Base-by-base conservation (phyloP, 2,113 vertebrate species). In the Phalacrocorax aristotelis region DNA sequence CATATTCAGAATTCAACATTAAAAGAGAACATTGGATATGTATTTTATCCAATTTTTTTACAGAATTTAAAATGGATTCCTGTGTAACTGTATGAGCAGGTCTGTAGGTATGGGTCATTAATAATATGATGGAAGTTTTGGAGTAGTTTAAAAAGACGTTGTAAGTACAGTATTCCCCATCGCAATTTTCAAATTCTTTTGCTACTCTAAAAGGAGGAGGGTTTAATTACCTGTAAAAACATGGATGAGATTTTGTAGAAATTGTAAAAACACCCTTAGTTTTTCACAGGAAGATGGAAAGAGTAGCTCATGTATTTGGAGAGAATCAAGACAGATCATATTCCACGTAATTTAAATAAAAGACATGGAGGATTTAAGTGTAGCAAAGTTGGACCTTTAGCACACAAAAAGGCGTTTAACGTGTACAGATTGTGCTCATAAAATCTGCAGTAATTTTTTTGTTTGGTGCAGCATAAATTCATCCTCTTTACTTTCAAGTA, bases 271-370 rank as follows among this genome's bases (percentile, higher is more conserved):
- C 32, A 68, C 25, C 10, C 68, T 92, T 70, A 84, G 7, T 70
- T 93, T 96, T 91, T 82, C 61, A 65, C 10, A 75, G 55, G 34
- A 95, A 76, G 91, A 91, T 58, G 15, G 79, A 82, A 95, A 75
- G 15, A 90, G 70, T 92, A 88, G 32, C 72, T 93, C 44, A 83
- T 46, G 3, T 46, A 48, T 81, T 90, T 83, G 79, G 60, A 83
- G 22, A 95, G 10, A 52, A 74, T 58, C 44, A 74, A 86, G n/a
- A 27, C n/a, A 83, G 42, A 90, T 96, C 54, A 81, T 27, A 81
- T 81, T 90, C 26, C 60, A 75, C 18, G 27, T 80, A 90, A 83
- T 60, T 81, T 68, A 91, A 93, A 83, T 60, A 77, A 78, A 89
- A 85, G 34, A 72, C 23, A 36, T 25, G 11, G n/a, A 87, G 34